phyloP scores from a whole-genome alignment of 2,888 invertebrate genomes.

The Phasia obesa region DNA sequence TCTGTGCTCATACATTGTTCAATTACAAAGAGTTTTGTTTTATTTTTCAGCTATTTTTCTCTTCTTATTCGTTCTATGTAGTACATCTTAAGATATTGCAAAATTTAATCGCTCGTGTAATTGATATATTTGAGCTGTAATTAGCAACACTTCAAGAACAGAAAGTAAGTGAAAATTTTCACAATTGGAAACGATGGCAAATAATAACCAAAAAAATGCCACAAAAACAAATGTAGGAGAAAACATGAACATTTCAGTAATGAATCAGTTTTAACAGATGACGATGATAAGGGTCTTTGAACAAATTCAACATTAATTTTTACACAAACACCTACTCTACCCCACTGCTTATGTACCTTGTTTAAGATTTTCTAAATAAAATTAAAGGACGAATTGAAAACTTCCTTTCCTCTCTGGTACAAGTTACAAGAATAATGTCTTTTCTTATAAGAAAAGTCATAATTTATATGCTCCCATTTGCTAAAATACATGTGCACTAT shows the following conservation, averaged over 20 bases:
- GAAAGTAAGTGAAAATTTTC: constrained; percentile 52
- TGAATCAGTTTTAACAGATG: constrained; percentile 70
- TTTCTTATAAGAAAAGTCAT: constrained; percentile 65
- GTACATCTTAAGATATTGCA: constrained; percentile 67
- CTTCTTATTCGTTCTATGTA: constrained; percentile 14
- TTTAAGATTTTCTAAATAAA: constrained; percentile 42
- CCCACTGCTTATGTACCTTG: constrained; percentile 1
- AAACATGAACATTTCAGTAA: constrained; percentile 48
- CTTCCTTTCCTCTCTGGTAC: constrained; percentile 19
- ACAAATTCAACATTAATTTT: constrained; percentile 58
- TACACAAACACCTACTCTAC: constrained; percentile 6
- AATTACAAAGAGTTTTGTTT: constrained; percentile 43
- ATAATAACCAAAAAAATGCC: constrained; percentile 10
- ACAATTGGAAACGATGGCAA: constrained; percentile 36
- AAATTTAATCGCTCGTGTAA: constrained; percentile 74
- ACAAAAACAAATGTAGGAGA: constrained; percentile 33
- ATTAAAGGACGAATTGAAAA: constrained; percentile 40
- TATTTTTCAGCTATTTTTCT: constrained; percentile 20
- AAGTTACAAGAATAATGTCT: constrained; percentile 52
- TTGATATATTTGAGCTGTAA: constrained; percentile 74
- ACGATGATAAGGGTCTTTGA: constrained; percentile 70
- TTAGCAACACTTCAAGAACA: constrained; percentile 72
- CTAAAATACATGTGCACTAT: constrained; percentile 35
- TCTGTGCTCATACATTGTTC: constrained; percentile 11
- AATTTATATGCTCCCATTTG: constrained; percentile 61